phyloP scores from a whole-genome alignment of 1,140 invertebrate genomes.

The Meloidogyne hapla region DNA sequence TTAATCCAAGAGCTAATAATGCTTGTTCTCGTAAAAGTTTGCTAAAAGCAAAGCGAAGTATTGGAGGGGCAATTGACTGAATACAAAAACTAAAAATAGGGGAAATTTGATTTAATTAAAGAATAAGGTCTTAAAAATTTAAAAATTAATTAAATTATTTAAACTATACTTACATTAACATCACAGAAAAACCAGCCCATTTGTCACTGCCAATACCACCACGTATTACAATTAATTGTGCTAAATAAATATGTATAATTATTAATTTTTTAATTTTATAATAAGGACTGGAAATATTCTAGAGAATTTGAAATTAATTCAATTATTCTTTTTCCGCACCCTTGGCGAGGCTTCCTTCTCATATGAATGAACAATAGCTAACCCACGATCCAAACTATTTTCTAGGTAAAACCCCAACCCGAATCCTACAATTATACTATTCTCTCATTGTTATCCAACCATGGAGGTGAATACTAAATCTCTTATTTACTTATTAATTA shows the following conservation, averaged over 20 bases:
- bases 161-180: conserved; percentile 9
- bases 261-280: background rate
- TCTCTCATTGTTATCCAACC: too few relatives aligned
- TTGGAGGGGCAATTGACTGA: conserved; percentile 25
- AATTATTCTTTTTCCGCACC: background rate
- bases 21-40: conserved; percentile 14
- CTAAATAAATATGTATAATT: background rate
- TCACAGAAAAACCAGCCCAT: conserved; percentile 23
- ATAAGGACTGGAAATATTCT: background rate
- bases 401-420: too few relatives aligned
- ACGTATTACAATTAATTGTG: conserved; percentile 14
- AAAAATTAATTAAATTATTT: background rate
- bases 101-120: background rate
- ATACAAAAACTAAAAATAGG: conserved; percentile 12
- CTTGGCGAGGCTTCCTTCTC: too few relatives aligned
- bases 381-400: too few relatives aligned
- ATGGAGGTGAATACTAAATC: too few relatives aligned
- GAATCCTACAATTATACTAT: too few relatives aligned
- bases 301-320: too few relatives aligned
- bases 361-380: too few relatives aligned
- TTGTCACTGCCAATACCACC: conserved; percentile 22
- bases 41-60: conserved; percentile 22
- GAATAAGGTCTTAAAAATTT: too few relatives aligned
- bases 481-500: too few relatives aligned
- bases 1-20: conserved; percentile 2